Conservation (phyloP, 2,797 vertebrate species). For the Danio aesculapii region DNA sequence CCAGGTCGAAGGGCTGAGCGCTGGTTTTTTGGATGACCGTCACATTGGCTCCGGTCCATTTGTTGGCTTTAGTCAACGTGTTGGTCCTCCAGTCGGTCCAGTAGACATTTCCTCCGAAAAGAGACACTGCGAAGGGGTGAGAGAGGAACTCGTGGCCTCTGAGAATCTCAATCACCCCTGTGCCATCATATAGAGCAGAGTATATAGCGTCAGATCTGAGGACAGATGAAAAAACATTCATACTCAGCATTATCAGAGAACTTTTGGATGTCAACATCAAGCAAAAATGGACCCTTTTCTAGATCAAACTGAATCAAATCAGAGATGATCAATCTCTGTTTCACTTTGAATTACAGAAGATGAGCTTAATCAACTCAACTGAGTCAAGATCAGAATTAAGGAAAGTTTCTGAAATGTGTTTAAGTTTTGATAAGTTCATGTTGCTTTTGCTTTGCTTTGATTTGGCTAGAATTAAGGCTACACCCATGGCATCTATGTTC, state of each 20-base stretch:
- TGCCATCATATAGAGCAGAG: constrained; percentile 87
- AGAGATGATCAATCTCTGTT: not conserved
- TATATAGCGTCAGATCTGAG: constrained; percentile 89
- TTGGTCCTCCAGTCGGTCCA: constrained; percentile 93
- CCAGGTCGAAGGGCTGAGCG: constrained; percentile 88
- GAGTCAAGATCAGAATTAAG: not conserved
- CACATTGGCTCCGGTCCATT: constrained; percentile 90
- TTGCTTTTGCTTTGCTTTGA: not conserved
- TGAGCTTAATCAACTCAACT: not conserved
- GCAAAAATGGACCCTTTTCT: not conserved
- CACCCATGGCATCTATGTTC: no score
- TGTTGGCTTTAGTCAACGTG: constrained; percentile 87
- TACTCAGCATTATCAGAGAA: constrained; percentile 1
- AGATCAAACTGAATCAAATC: not conserved
- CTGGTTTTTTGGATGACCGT: constrained; percentile 90
- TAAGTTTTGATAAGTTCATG: not conserved
- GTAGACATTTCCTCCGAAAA: constrained; percentile 87
- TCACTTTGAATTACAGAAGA: not conserved
- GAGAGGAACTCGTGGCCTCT: constrained; percentile 89
- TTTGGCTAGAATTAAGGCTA: no score
- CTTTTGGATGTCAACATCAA: not conserved
- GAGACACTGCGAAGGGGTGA: constrained; percentile 88
- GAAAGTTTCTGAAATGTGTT: not conserved
- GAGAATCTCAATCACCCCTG: constrained; percentile 84
- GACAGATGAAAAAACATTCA: constrained; percentile 34